phyloP scores from a whole-genome alignment of 2,113 vertebrate species.

The Struthio camelus region DNA sequence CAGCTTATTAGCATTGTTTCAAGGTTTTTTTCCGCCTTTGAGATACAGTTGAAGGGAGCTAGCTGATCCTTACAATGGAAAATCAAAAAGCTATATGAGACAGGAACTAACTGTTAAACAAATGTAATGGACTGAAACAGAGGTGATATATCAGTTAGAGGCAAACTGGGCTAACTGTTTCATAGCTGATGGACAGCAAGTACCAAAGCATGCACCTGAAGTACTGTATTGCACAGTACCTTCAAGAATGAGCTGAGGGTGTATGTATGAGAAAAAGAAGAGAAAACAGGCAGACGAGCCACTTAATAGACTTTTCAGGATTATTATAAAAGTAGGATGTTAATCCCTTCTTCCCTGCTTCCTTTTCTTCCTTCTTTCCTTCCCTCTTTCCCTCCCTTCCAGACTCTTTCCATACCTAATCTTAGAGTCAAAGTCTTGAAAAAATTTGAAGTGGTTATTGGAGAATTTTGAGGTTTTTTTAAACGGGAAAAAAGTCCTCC shows the following conservation, averaged over 20 bases:
- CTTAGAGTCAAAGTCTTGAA: background rate
- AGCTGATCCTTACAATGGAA: background rate
- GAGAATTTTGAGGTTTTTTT: background rate
- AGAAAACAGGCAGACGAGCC: background rate
- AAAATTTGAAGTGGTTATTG: background rate
- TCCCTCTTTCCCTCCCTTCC: background rate
- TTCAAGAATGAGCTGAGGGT: background rate
- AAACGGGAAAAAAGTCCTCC: background rate
- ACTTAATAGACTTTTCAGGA: background rate
- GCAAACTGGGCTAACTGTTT: background rate
- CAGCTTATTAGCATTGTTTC: accelerated
- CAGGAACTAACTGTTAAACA: background rate
- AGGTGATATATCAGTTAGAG: background rate
- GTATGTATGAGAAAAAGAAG: background rate
- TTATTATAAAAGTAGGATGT: background rate
- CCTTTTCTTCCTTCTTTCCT: background rate
- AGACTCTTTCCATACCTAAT: background rate
- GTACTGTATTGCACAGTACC: background rate
- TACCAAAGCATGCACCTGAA: background rate
- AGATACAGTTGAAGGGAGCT: background rate
- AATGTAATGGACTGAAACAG: background rate
- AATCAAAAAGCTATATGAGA: background rate
- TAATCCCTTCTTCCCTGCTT: background rate
- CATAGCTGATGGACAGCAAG: background rate
- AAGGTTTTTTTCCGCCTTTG: background rate